Percentiles rank a stretch among this genome's conserved stretches.
Evolutionary conservation across 2,888 invertebrate species (phyloP).

Genomic region (Hydraecia micacea): DNA sequence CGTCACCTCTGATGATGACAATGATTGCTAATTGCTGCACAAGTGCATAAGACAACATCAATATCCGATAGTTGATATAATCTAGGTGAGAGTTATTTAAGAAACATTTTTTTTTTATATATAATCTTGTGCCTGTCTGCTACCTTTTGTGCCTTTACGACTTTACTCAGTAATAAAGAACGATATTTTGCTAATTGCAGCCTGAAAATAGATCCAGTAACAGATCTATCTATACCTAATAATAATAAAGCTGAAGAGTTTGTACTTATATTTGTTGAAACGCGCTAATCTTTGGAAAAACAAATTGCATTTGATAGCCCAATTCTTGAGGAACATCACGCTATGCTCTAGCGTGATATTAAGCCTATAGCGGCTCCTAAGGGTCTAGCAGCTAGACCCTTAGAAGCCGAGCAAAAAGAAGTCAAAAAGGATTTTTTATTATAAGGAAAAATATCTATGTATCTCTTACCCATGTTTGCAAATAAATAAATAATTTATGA

Average conservation of each 20-base stretch:
- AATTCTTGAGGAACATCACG: neutral
- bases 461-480: too few relatives aligned
- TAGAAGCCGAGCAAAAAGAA: neutral
- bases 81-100: too few relatives aligned
- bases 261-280: neutral
- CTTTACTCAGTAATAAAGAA: neutral
- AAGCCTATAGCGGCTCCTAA: too few relatives aligned
- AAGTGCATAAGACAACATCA: too few relatives aligned
- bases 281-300: neutral
- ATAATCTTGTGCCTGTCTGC: too few relatives aligned
- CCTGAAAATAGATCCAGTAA: neutral
- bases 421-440: neutral
- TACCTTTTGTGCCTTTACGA: too few relatives aligned
- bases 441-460: too few relatives aligned
- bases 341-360: too few relatives aligned
- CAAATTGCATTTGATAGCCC: neutral
- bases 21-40: neutral
- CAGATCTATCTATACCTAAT: too few relatives aligned
- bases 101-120: too few relatives aligned
- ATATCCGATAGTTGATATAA: neutral
- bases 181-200: neutral
- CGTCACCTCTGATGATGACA: neutral
- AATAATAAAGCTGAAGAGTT: neutral
- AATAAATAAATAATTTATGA: too few relatives aligned
- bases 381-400: too few relatives aligned